Evolutionary conservation across 2,888 invertebrate genomes (phyloP).

Genomic region (Mechanitis mazaeus): DNA sequence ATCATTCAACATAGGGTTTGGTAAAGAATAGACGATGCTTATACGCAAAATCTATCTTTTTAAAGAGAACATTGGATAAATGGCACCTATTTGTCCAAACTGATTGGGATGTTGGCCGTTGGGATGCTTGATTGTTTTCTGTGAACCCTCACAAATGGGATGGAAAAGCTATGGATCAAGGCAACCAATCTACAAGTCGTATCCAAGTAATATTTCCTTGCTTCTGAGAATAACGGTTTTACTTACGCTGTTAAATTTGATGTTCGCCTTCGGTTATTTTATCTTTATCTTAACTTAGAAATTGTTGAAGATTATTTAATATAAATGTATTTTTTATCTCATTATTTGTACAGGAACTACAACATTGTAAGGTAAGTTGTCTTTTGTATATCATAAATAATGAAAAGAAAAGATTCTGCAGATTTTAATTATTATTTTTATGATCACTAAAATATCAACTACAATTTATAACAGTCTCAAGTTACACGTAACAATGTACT

Average conservation of each 20-base stretch:
- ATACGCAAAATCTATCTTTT: conserved; percentile 16
- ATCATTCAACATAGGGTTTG: background rate
- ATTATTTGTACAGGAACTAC: no score
- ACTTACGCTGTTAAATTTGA: conserved; percentile 11
- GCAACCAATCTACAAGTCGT: conserved; percentile 50
- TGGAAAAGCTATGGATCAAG: conserved; percentile 50
- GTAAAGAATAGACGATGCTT: conserved; percentile 8
- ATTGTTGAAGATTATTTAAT: no score
- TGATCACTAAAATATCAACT: conserved; percentile 7
- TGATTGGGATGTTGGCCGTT: conserved; percentile 66
- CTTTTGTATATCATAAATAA: background rate
- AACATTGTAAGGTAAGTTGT: no score
- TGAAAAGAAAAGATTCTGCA: background rate
- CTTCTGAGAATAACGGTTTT: conserved; percentile 12
- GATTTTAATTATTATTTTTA: conserved; percentile 5
- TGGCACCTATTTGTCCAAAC: conserved; percentile 61
- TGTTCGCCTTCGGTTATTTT: conserved; percentile 14
- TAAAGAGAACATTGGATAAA: conserved; percentile 34
- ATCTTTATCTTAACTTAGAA: conserved; percentile 9
- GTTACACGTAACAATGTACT: conserved; percentile 54
- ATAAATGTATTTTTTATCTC: no score
- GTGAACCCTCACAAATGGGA: conserved; percentile 53
- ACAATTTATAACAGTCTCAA: conserved; percentile 36
- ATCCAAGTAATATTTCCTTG: conserved; percentile 34
- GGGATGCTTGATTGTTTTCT: conserved; percentile 69